These are phyloP conservation scores for Nesometra sesokonis DNA, from an alignment of 35 echinoderm and acorn worm genomes.

Conservation along the genomic window DNA sequence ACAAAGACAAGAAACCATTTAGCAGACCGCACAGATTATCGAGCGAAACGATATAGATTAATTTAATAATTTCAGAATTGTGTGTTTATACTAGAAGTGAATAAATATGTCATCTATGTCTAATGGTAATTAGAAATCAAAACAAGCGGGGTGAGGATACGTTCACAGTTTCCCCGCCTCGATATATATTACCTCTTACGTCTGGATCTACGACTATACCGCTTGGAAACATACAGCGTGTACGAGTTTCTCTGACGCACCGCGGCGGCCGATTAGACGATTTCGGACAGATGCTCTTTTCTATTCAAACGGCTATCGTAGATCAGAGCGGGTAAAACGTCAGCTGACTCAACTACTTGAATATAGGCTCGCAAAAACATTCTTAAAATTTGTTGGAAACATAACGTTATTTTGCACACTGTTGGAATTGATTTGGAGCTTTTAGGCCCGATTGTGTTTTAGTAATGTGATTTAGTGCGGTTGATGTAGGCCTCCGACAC, in stretches of 20 bases:
- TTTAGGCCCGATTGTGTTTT: too few relatives aligned
- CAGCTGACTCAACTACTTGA: background rate
- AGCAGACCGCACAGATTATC: too few relatives aligned
- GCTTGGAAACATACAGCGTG: background rate
- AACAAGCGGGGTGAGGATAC: background rate
- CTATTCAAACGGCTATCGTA: background rate
- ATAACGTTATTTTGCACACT: background rate
- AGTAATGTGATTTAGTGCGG: too few relatives aligned
- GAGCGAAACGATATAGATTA: background rate
- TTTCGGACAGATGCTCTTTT: background rate
- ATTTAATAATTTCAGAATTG: background rate
- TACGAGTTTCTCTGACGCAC: background rate
- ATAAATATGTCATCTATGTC: background rate
- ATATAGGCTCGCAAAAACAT: background rate
- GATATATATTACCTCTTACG: background rate
- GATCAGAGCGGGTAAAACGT: background rate
- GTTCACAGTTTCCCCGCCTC: background rate
- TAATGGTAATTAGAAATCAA: background rate
- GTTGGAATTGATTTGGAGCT: background rate
- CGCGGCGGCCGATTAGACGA: background rate
- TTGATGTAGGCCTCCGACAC: background rate
- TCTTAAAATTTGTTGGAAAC: too few relatives aligned
- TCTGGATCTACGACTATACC: background rate
- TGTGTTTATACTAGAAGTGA: background rate
- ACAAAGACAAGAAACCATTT: too few relatives aligned